Base-by-base conservation (phyloP, 2,888 invertebrate genomes). In the Sinodicranocentrus sp. region DNA sequence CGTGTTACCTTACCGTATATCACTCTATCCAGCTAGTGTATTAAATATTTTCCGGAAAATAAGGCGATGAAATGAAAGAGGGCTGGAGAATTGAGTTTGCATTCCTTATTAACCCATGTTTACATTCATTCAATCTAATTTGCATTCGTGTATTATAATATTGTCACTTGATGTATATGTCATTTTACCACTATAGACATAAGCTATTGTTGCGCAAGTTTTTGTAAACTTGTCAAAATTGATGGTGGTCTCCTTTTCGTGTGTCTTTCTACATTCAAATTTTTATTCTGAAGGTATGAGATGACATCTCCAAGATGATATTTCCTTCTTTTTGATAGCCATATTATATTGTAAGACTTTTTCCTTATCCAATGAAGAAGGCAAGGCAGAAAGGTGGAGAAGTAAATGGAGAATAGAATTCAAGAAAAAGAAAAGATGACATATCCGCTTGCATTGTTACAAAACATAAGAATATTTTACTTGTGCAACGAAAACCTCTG, bases 111-210 rank as follows among this genome's bases (percentile, higher is more conserved):
- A 68, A 71, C 68, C 39, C 63, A 70, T 79, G 79, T 79, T 57
- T 79, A 21, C 61, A 79, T 54, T 71, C 26, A 59, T 72, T 28
- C 73, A 82, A 82, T 73, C 80, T 82, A 43, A 82, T 82, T 82
- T 82, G 80, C 80, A 82, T 82, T 48, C 33, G 21, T 59, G 17
- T 28, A 10, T 17, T 13, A 28, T 61, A 57, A 57, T 21, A 57
- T 2, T 57, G 23, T n/a, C n/a, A n/a, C n/a, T n/a, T n/a, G n/a
- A n/a, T 48, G n/a, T 48, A 48, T 8, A 57, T 57, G 57, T 57
- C 23, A 57, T 23, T 2, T 61, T 65, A 52, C 54, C 23, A 57
- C 5, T 15, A 28, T 54, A 57, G 72, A n/a, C n/a, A n/a, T 28
- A 25, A 73, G 48, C 25, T 39, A 65, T 76, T 54, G 52, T 65